These are phyloP conservation scores for Eutolmus rufibarbis DNA, from an alignment of 2,888 invertebrate genomes.

Conservation along the genomic window DNA sequence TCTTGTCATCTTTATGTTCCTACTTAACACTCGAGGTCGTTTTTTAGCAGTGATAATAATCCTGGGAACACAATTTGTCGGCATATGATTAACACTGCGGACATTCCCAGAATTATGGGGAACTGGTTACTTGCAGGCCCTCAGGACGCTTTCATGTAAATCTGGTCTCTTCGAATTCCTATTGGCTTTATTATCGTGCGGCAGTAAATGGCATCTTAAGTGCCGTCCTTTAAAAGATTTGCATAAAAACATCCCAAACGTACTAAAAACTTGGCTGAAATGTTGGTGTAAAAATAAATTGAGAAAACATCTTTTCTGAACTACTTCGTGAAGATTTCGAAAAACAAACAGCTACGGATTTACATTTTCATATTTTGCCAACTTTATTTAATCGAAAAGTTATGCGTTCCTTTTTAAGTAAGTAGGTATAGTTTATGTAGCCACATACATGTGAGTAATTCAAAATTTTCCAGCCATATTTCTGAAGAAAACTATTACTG, in stretches of 20 bases:
- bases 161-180: neutral
- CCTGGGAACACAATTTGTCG: neutral
- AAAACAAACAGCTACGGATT: neutral
- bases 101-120: neutral
- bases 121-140: neutral
- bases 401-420: neutral
- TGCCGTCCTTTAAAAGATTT: neutral
- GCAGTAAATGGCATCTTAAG: neutral
- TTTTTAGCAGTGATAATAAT: neutral
- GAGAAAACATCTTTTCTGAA: neutral
- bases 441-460: neutral
- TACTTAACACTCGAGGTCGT: neutral
- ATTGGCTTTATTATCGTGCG: neutral
- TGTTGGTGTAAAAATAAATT: neutral
- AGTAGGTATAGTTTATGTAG: neutral
- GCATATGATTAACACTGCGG: neutral
- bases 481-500: neutral
- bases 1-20: neutral
- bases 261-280: neutral
- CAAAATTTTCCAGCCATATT: neutral
- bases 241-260: neutral
- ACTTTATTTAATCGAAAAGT: neutral
- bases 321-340: neutral
- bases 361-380: neutral
- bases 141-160: neutral